Conservation (phyloP, 92 coral and sea anemone species). For the Siderastrea radians region DNA sequence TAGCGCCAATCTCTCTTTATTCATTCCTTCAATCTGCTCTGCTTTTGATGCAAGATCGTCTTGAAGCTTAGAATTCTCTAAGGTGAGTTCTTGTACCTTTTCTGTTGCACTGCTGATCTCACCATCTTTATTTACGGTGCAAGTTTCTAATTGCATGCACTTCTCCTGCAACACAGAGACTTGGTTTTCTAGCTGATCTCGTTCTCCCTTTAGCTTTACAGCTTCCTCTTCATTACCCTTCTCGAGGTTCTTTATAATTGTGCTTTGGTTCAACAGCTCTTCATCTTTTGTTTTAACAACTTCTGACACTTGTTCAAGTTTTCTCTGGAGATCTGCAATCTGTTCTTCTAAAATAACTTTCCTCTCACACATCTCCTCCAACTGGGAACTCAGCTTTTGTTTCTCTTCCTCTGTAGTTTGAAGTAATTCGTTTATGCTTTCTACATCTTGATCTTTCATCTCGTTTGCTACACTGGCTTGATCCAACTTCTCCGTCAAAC, state of each 20-base stretch:
- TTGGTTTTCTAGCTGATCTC: not conserved
- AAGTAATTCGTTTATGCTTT: slow-evolving; percentile 13
- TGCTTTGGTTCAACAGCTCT: slow-evolving; percentile 13
- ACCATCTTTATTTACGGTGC: slow-evolving; percentile 16
- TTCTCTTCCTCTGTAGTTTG: slow-evolving; percentile 43
- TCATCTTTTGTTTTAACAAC: slow-evolving; percentile 25
- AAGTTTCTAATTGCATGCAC: slow-evolving; percentile 22
- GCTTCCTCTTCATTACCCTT: slow-evolving; percentile 9
- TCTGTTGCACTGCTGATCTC: slow-evolving; percentile 26
- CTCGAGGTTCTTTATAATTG: slow-evolving; percentile 21
- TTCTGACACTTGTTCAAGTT: slow-evolving; percentile 4
- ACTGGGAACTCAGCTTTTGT: not conserved
- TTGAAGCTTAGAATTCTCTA: slow-evolving; percentile 34
- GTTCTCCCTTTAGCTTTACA: not conserved
- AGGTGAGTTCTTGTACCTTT: slow-evolving; percentile 26
- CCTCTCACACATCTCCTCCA: not conserved
- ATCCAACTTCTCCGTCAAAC: slow-evolving; percentile 43
- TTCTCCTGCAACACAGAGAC: slow-evolving; percentile 42
- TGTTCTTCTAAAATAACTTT: not conserved
- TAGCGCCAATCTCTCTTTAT: slow-evolving; percentile 25
- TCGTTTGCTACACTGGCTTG: slow-evolving; percentile 41
- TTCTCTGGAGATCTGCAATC: not conserved
- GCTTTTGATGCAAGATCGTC: slow-evolving; percentile 21
- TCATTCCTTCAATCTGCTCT: slow-evolving; percentile 25
- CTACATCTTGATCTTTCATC: slow-evolving; percentile 46